Base-by-base conservation (phyloP, 2,888 invertebrate species). In the Vanessa cardui region DNA sequence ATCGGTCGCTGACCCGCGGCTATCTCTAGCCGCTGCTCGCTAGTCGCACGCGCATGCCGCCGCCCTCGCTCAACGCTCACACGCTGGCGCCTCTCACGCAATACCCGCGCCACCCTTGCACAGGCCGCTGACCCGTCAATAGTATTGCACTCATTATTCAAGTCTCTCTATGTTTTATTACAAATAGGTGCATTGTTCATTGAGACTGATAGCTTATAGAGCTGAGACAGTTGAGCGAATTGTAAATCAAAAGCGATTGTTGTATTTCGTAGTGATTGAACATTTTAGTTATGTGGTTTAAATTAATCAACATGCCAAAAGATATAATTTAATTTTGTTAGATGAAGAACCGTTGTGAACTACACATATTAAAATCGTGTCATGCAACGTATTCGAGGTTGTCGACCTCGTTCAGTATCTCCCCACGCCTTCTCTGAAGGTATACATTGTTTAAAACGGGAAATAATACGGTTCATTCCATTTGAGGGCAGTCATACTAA, bases 381-480 rank as follows among this genome's bases (percentile, higher is more conserved):
- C 84, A 82, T 80, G 79, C 82, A 80, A 82, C 83, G 81, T 80
- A 80, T 77, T 77, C 72, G 82, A 84, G 89, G 86, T 89, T 83
- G 82, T 85, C 78, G 88, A 87, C 89, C 89, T 81, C 83, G 82
- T 84, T 88, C 82, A 85, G 84, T 83, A 86, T 85, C 83, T 86
- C 76, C 76, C 84, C 83, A 81, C 87, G 84, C 83, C 81, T 80
- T 78, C 85, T 82, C 84, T 83, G 80, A 85, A 88, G 85, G 85
- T 86, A 85, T 81, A 83, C 85, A 85, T 82, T 81, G 84, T 83
- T 85, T 83, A 76, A 84, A 90, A 90, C 90, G 89, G 90, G 90
- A 90, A 88, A 88, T 90, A 85, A 86, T 89, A 90, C 90, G 88
- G 89, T 90, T 89, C 84, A 87, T 86, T 88, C 85, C 80, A 83